Evolutionary conservation across 2,888 invertebrate species (phyloP), one percentile per base, ranked within the genome.

Genomic region (Apodemia zela): DNA sequence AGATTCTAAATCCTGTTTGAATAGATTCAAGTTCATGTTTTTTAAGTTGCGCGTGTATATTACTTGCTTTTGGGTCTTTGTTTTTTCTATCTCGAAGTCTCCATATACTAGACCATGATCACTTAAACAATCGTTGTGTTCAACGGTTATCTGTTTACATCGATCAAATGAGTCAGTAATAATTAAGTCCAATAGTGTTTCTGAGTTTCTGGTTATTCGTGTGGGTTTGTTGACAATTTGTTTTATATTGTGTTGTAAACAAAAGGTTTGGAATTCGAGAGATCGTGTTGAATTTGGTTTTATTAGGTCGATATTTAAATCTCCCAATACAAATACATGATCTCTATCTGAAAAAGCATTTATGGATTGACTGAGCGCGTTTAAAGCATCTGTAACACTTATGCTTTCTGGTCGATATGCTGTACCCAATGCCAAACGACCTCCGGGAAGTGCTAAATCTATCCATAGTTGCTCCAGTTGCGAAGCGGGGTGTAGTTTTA

Each of bases 401-500:
- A 65, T 25, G 13, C 21, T 59, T 57, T 68, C 65, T 7, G 69
- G 65, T 18, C 67, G 42, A 60, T 67, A 67, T 5, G 61, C 66
- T 3, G 67, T 67, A 15, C 65, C 65, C 11, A 66, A 21, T 10
- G 66, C 66, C 11, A 68, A 7, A 3, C 33, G 64, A 11, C 54
- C 42, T 6, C 67, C 66, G 2, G 54, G 62, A 11, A 67, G 21
- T 45, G 51, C 21, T 10, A 66, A 25, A n/a, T 67, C 67, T 15
- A 67, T 11, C 69, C 70, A 70, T 10, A 68, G 13, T 29, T 70
- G 70, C 63, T 67, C 68, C 13, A 67, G n/a, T 0, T 11, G n/a
- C 13, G 67, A 63, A 15, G 4, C 15, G 1, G 62, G 64, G 35
- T 68, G 68, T 11, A 10, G 21, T 25, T 13, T 51, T 51, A 21